These are phyloP conservation scores for Eutolmus rufibarbis DNA, from an alignment of 2,888 invertebrate genomes.

Conservation along the genomic window DNA sequence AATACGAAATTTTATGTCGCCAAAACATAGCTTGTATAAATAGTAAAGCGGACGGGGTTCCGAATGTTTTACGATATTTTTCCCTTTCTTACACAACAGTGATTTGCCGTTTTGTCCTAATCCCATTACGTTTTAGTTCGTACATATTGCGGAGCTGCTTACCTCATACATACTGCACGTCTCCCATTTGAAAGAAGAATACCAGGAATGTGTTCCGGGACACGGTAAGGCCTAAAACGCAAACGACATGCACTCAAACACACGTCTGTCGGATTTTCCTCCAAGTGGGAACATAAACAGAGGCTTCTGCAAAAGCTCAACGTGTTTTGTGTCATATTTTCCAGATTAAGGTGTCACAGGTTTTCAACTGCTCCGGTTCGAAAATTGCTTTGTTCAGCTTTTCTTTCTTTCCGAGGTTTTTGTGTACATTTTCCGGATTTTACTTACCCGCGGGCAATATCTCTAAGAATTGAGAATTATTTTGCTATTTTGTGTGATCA, in stretches of 20 bases:
- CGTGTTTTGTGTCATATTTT: conserved; percentile 50
- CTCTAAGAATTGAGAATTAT: conserved; percentile 28
- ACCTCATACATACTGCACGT: neutral
- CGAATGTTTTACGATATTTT: conserved; percentile 23
- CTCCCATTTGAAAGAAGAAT: neutral
- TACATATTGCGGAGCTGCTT: neutral
- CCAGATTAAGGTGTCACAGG: conserved; percentile 50
- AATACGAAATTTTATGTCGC: conserved; percentile 18
- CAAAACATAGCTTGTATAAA: conserved; percentile 26
- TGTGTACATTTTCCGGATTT: neutral
- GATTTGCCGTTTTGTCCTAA: conserved; percentile 28
- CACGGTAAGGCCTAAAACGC: neutral
- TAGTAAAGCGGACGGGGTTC: neutral
- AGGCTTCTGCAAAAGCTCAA: conserved; percentile 43
- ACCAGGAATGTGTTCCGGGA: neutral
- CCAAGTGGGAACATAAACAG: conserved; percentile 13
- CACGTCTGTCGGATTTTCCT: neutral
- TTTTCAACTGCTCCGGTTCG: conserved; percentile 16
- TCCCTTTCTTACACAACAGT: neutral
- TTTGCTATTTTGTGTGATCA: neutral
- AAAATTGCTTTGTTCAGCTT: conserved; percentile 34
- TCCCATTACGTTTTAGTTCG: conserved; percentile 24
- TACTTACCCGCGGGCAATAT: neutral
- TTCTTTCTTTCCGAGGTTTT: neutral
- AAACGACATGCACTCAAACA: conserved; percentile 28